Evolutionary conservation across 1,140 invertebrate genomes (phyloP).

Genomic region (Drosophila asahinai): DNA sequence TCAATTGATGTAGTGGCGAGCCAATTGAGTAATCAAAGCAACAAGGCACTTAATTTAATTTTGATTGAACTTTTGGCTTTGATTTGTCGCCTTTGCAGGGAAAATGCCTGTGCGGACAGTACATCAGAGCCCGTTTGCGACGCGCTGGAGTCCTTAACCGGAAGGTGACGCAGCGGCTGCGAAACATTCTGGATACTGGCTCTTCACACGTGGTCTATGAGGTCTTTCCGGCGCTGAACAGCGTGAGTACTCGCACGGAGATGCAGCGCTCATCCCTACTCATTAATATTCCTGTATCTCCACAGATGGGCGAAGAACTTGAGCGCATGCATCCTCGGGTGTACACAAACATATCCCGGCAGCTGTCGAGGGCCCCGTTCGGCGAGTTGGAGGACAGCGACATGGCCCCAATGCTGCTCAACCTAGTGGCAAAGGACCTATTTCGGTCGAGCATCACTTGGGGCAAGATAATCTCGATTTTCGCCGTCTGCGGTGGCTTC

Average conservation of each 20-base stretch:
- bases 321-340: constrained; percentile 89
- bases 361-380: constrained; percentile 86
- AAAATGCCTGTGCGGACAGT: constrained; percentile 83
- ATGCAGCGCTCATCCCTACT: background rate
- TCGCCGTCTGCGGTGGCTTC: constrained; percentile 89
- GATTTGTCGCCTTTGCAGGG: constrained; percentile 59
- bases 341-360: constrained; percentile 87
- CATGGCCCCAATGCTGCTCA: constrained; percentile 87
- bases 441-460: constrained; percentile 88
- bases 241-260: constrained; percentile 54
- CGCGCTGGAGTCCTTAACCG: constrained; percentile 82
- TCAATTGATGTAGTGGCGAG: constrained; percentile 31
- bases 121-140: constrained; percentile 77
- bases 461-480: constrained; percentile 90
- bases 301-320: constrained; percentile 85
- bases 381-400: constrained; percentile 86
- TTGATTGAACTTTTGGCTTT: constrained; percentile 52
- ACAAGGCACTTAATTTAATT: constrained; percentile 54
- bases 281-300: background rate
- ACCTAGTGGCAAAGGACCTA: constrained; percentile 87
- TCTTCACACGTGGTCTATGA: constrained; percentile 80
- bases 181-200: constrained; percentile 77
- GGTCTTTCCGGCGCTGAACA: constrained; percentile 83
- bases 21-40: constrained; percentile 41
- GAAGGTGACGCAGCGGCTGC: constrained; percentile 78